Conservation (phyloP, 2,113 vertebrate species). For the Percopsis transmontana region DNA sequence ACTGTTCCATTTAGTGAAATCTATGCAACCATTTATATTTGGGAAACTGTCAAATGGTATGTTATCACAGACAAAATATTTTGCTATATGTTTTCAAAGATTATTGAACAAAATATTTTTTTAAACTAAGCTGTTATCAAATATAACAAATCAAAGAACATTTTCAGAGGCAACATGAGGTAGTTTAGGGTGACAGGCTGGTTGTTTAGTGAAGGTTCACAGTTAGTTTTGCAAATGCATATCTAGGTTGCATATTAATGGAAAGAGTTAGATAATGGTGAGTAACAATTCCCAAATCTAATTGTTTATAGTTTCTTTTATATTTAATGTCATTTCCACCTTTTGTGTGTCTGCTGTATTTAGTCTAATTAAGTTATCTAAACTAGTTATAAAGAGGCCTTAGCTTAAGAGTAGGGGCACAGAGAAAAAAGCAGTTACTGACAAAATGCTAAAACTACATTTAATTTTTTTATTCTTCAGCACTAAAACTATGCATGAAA, state of each 20-base stretch:
- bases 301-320: constrained; percentile 41
- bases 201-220: constrained; percentile 6
- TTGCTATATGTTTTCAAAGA: too few species aligned
- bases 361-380: constrained; percentile 64
- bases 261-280: constrained; percentile 58
- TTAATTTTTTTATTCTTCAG: not conserved
- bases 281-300: constrained; percentile 37
- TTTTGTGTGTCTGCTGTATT: constrained; percentile 31
- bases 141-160: too few species aligned
- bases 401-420: not conserved
- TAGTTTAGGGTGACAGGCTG: not conserved
- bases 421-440: constrained; percentile 8
- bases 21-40: too few species aligned
- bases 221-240: constrained; percentile 41
- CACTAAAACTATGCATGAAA: constrained; percentile 7
- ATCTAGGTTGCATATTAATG: constrained; percentile 38
- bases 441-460: constrained; percentile 11
- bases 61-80: too few species aligned
- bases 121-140: too few species aligned
- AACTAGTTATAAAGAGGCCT: constrained; percentile 27
- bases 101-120: too few species aligned
- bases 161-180: constrained; percentile 11
- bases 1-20: too few species aligned
- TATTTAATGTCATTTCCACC: too few species aligned
- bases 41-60: too few species aligned